Evolutionary conservation across 2,797 vertebrate genomes (phyloP).

Genomic region (Sphenopsis melanotis): DNA sequence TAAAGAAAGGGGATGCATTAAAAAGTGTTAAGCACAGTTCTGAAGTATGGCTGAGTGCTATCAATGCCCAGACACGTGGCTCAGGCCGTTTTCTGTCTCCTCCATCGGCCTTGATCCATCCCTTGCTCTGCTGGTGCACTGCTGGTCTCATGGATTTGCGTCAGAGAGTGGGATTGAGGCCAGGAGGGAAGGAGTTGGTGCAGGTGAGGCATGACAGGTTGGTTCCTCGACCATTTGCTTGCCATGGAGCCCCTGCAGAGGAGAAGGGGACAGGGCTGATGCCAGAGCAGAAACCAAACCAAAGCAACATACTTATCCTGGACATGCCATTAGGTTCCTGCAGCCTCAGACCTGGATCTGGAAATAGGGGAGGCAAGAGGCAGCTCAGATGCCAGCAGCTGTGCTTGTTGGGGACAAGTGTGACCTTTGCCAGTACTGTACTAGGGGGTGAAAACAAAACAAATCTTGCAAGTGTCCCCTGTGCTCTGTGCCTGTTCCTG

Average conservation of each 20-base stretch:
- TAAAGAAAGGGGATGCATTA: neutral
- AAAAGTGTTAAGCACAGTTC: neutral
- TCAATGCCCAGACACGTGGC: neutral
- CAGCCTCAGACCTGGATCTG: neutral
- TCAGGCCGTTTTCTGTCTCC: neutral
- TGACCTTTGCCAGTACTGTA: neutral
- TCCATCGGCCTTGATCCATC: neutral
- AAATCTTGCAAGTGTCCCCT: neutral
- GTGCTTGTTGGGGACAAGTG: accelerated
- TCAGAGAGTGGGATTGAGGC: neutral
- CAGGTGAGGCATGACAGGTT: neutral
- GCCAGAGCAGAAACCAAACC: neutral
- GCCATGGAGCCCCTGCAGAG: neutral
- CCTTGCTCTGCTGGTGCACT: neutral
- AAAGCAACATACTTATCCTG: neutral
- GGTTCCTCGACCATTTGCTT: neutral
- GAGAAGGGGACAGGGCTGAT: neutral
- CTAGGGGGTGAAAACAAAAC: neutral
- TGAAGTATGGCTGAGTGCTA: neutral
- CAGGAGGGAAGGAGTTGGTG: neutral
- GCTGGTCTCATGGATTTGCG: neutral
- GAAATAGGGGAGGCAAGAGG: neutral
- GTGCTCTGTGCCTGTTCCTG: neutral
- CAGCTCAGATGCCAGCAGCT: neutral
- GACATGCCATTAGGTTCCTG: neutral